phyloP scores from a whole-genome alignment of 2,888 invertebrate genomes.

The Clostera curtula region DNA sequence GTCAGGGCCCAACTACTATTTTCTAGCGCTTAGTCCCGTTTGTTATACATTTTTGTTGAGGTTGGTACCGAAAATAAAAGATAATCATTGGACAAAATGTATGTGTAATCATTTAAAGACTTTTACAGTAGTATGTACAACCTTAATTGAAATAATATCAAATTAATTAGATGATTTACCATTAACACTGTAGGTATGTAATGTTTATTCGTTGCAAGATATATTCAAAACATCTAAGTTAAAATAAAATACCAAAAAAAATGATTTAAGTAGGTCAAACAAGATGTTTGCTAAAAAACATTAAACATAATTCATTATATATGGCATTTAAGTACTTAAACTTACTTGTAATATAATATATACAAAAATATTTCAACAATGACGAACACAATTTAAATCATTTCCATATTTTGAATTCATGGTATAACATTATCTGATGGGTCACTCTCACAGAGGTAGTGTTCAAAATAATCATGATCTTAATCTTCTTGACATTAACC shows the following conservation, averaged over 20 bases:
- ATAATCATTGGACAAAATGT: constrained; percentile 1
- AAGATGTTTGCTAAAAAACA: background rate
- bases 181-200: background rate
- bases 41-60: too few relatives aligned
- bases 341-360: background rate
- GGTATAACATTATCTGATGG: too few relatives aligned
- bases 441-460: too few relatives aligned
- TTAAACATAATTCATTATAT: background rate
- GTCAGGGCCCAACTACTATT: too few relatives aligned
- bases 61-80: background rate
- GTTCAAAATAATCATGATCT: too few relatives aligned
- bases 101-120: constrained; percentile 1
- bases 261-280: background rate
- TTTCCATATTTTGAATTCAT: background rate
- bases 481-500: too few relatives aligned
- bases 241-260: background rate
- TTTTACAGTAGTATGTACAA: constrained; percentile 2
- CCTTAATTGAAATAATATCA: too few relatives aligned
- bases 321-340: constrained; percentile 3
- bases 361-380: constrained; percentile 2
- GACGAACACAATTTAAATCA: too few relatives aligned
- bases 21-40: too few relatives aligned
- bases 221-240: background rate
- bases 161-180: background rate
- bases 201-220: background rate